Evolutionary conservation across 2,888 invertebrate species (phyloP).

Genomic region (Ophion ellenae): DNA sequence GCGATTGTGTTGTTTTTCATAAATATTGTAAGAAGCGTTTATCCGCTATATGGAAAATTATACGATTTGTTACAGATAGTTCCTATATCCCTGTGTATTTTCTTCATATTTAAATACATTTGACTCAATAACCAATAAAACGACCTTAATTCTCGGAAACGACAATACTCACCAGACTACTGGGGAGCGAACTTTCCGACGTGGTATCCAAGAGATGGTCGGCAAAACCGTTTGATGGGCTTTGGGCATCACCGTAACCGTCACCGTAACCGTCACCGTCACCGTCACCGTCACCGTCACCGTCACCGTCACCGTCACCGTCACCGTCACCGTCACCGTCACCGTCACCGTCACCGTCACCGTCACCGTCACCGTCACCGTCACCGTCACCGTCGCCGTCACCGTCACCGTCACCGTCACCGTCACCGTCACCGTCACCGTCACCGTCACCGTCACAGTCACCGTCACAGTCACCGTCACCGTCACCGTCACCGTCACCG

Average conservation of each 20-base stretch:
- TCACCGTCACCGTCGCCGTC: too few relatives aligned
- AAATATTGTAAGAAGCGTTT: slow-evolving; percentile 6
- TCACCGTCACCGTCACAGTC: not conserved
- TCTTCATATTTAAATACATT: not conserved
- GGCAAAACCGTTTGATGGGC: slow-evolving; percentile 17
- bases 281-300: too few relatives aligned
- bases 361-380: too few relatives aligned
- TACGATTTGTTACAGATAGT: slow-evolving; percentile 16
- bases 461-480: not conserved
- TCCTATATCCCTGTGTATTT: not conserved
- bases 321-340: too few relatives aligned
- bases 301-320: too few relatives aligned
- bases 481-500: too few relatives aligned
- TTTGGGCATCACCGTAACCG: slow-evolving; percentile 1
- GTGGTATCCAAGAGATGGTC: slow-evolving; percentile 20
- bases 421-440: too few relatives aligned
- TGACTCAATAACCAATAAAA: not conserved
- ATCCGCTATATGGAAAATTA: slow-evolving; percentile 17
- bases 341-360: too few relatives aligned
- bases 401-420: not conserved
- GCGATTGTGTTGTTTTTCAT: slow-evolving; percentile 2
- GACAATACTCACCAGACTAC: slow-evolving; percentile 46
- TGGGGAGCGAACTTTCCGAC: slow-evolving; percentile 15
- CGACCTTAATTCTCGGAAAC: slow-evolving; percentile 1
- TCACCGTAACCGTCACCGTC: not conserved